phyloP scores from a whole-genome alignment of 2,888 invertebrate species.

The Drosophila barbarae region DNA sequence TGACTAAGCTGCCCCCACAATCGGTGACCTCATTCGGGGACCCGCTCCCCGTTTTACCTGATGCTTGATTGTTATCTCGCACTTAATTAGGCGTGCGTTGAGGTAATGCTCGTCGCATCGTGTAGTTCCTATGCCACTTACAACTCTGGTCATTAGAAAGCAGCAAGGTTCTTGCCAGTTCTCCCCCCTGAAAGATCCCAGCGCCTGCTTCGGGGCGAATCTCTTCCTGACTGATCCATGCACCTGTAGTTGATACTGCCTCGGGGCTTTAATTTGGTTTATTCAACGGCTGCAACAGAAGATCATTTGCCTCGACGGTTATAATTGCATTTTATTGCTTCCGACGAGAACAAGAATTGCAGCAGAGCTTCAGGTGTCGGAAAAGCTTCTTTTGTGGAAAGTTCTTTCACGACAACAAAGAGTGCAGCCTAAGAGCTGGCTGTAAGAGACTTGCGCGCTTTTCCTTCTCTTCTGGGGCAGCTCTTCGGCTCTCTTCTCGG shows the following conservation, averaged over 20 bases:
- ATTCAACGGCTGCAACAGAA: constrained; percentile 44
- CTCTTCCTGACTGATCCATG: constrained; percentile 47
- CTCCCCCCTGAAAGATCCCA: not conserved
- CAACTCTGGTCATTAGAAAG: constrained; percentile 69
- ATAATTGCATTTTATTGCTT: constrained; percentile 67
- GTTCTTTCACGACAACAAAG: constrained; percentile 24
- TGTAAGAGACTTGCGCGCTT: constrained; percentile 13
- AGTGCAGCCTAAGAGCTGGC: constrained; percentile 39
- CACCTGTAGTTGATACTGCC: constrained; percentile 45
- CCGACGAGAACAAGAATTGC: constrained; percentile 49
- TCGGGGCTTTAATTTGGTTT: constrained; percentile 32
- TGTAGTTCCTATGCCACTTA: constrained; percentile 18
- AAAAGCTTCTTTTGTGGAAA: constrained; percentile 43
- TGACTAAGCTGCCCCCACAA: constrained; percentile 39
- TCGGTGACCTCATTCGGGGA: constrained; percentile 58
- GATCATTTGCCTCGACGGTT: constrained; percentile 45
- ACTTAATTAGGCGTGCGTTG: constrained; percentile 70
- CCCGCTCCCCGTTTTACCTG: constrained; percentile 14
- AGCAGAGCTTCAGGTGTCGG: constrained; percentile 28
- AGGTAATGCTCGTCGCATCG: constrained; percentile 41
- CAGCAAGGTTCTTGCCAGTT: constrained; percentile 1
- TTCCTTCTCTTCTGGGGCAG: not conserved
- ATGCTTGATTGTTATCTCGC: constrained; percentile 53
- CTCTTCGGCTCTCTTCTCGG: constrained; percentile 23
- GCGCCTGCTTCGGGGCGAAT: constrained; percentile 2